Base-by-base conservation (phyloP, 2,113 vertebrate species). In the Clarias magur region DNA sequence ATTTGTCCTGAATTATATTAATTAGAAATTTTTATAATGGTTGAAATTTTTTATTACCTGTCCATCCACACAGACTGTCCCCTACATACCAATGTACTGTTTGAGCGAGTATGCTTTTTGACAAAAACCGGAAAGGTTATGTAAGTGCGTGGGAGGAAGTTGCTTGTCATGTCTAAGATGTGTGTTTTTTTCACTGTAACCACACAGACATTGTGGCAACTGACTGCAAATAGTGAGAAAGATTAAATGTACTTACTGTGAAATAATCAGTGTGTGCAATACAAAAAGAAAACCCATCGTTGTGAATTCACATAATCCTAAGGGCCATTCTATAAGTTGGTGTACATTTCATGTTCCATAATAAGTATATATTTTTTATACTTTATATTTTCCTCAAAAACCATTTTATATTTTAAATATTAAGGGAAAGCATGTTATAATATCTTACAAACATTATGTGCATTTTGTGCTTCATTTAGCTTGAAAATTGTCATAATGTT, bases 121-220 rank as follows among this genome's bases (percentile, higher is more conserved):
- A 62, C 11, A 42, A 54, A 23, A 21, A 9, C 57, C 16, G 23
- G 59, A 79, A 65, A 60, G 19, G n/a, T 85, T 85, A 30, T 79
- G 59, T 25, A 60, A 21, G 57, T 7, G 38, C 30, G 73, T 85
- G 42, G 73, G 84, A 78, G 73, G 72, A 85, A 78, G 6, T 75
- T 27, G 16, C 19, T 65, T 68, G 23, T 27, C 54, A 30, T 81
- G 78, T 59, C 21, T 59, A 48, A 70, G 76, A 80, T 86, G 84
- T 80, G 84, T 80, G 34, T 85, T 42, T 30, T 80, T 68, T 7
- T 48, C 60, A 68, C 62, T 27, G 21, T 86, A 67, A 81, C 78
- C 85, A 53, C 30, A 56, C 42, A 65, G 80, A 70, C 30, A 27
- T 72, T 78, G 53, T 38, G 23, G 48, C 62, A 30, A 34, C 19